phyloP scores from a whole-genome alignment of 2,888 invertebrate species.

The Falcaria lacertinaria region DNA sequence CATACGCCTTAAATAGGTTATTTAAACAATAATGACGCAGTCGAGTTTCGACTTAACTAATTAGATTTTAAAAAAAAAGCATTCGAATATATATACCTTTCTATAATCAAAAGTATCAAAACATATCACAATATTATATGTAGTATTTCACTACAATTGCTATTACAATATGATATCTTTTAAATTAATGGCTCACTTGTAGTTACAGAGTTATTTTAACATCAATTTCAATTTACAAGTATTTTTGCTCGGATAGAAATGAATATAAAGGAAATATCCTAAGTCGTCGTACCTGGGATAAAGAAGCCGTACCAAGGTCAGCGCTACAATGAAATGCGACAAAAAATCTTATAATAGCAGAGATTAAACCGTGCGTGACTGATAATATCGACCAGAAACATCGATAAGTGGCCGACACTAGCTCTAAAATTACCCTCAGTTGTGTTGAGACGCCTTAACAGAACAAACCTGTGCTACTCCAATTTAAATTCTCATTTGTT shows the following conservation, averaged over 20 bases:
- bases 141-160: too few species aligned
- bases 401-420: constrained; percentile 41
- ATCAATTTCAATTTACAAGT: neutral
- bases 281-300: constrained; percentile 1
- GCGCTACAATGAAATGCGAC: constrained; percentile 2
- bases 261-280: constrained; percentile 1
- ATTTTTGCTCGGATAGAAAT: neutral
- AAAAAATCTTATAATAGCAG: constrained; percentile 4
- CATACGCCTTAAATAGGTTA: too few species aligned
- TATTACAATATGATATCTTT: too few species aligned
- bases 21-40: too few species aligned
- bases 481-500: too few species aligned
- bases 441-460: constrained; percentile 23
- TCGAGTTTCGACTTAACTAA: too few species aligned
- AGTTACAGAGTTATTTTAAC: neutral
- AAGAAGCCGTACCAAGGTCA: constrained; percentile 2
- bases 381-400: constrained; percentile 20
- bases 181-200: neutral
- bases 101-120: too few species aligned
- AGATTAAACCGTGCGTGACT: constrained; percentile 5
- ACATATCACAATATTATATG: too few species aligned
- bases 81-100: too few species aligned
- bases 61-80: too few species aligned
- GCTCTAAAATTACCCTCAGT: constrained; percentile 53
- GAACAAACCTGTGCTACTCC: constrained; percentile 24